Base-by-base conservation (phyloP, 2,888 invertebrate genomes). In the Opisthograptis luteolata region DNA sequence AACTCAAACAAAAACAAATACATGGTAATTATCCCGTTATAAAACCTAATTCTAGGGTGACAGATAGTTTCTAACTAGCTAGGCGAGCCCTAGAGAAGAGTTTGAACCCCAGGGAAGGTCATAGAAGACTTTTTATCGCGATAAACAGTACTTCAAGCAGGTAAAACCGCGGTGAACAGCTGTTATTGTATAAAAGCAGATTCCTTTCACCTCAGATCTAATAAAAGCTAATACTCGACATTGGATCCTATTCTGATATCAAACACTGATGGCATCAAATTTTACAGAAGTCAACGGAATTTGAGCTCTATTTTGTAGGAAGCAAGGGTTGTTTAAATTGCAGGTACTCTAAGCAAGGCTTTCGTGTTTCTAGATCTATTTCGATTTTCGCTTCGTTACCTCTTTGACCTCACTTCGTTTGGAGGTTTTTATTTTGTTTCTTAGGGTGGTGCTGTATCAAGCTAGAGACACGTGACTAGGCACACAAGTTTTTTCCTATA, bases 351-450 rank as follows among this genome's bases (percentile, higher is more conserved):
- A 68, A 70, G 68, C 60, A 69, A 67, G 68, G 55, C 60, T 40
- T 44, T 22, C 39, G 68, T 68, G 62, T 69, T 66, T 70, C 64
- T 66, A 68, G 69, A 67, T 72, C 67, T 68, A 70, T 74, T 72
- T 67, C 70, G 64, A 68, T 74, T 74, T 69, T 62, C 70, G 71
- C 76, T 78, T 79, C 75, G 79, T 79, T 80, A 79, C 64, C 66
- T 58, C 43, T 45, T 50, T 52, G 61, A 65, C 59, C 60, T 53
- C 56, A 54, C 56, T 60, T 55, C 47, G 45, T 54, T 60, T 63
- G 55, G 63, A 58, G 12, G 8, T 28, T 65, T 67, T 59, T 70
- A 74, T 69, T 65, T 64, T 61, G 56, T 55, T 41, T 37, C 49
- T 58, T 59, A 46, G 55, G 44, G 25, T 55, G 8, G 41, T 51